Base-by-base conservation (phyloP, 2,113 vertebrate species). In the Hippocampus zosterae region DNA sequence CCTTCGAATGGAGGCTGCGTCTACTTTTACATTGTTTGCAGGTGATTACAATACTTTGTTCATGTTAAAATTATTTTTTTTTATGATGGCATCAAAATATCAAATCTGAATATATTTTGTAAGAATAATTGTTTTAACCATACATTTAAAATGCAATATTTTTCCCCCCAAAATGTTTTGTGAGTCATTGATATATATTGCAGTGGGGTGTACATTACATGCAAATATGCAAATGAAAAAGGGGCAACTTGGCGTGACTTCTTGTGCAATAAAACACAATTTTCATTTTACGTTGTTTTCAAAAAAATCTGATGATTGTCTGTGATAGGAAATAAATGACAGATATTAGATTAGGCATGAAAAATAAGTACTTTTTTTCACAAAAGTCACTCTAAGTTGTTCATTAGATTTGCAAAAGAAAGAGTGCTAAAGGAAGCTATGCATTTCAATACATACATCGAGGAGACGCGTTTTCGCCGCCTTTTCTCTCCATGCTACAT, bases 1-100 rank as follows among this genome's bases (percentile, higher is more conserved):
- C 50, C 52, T 37, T 63, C 13, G 40, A 48, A 61, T 59, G 62
- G 25, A 71, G 40, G 57, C 41, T 3, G 21, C 29, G 66, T 77
- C 37, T 9, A 48, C 71, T 76, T 75, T 63, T 81, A 74, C 66
- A 60, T 57, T 33, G 12, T 50, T 50, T 18, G 48, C 33, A 6
- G 33, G 33, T 5, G 44, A 46, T 46, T 46, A 15, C 56, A 29
- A 2, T 60, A 18, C 29, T 60, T 19, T 56, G 53, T n/a, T 50
- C 16, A 50, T 18, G 15, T 50, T 42, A 42, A 42, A 19, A 57
- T 11, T 9, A 5, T 56, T 11, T 25, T 0, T 25, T 57, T 13
- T 57, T 3, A 57, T 4, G 55, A 27, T 23, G 55, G 11, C 11
- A 11, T 57, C 55, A 23, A 27, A 57, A 57, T 55, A 8, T 53